Conservation (phyloP, 2,113 vertebrate genomes). For the Thymallus thymallus region DNA sequence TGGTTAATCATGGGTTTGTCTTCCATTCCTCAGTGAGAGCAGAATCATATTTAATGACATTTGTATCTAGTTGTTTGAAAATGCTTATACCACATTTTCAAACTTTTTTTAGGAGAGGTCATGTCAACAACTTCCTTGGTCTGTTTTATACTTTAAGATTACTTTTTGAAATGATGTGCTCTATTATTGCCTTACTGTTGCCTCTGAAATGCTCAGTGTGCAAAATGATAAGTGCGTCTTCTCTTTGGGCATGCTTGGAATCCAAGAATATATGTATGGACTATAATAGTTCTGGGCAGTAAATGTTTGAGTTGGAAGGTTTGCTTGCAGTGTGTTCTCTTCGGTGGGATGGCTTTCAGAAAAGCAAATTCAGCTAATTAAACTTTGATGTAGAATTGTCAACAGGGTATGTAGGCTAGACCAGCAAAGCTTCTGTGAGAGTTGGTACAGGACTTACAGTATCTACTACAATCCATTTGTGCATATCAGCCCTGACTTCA, state of each 20-base stretch:
- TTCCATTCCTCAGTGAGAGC: neutral
- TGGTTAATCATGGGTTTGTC: neutral
- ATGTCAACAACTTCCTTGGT: slow-evolving; percentile 16
- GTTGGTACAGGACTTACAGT: no score
- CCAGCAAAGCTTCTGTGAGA: no score
- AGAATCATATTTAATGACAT: no score
- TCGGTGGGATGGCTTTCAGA: no score
- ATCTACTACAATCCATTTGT: slow-evolving; percentile 13
- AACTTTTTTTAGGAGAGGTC: neutral
- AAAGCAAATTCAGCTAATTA: no score
- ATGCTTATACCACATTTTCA: neutral
- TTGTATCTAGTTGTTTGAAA: no score
- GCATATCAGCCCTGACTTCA: slow-evolving; percentile 25
- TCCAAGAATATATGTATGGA: slow-evolving; percentile 76
- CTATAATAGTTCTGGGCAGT: slow-evolving; percentile 76
- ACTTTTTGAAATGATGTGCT: slow-evolving; percentile 22
- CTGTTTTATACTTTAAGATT: neutral
- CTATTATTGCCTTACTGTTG: slow-evolving; percentile 37
- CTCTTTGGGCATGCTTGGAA: slow-evolving; percentile 72
- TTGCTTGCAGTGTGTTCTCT: no score
- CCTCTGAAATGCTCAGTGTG: slow-evolving; percentile 35
- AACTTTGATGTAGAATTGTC: no score
- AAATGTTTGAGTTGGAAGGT: neutral
- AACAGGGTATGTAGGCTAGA: no score
- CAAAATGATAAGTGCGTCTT: slow-evolving; percentile 25